Evolutionary conservation across 2,113 vertebrate species (phyloP), one percentile per base, ranked within the genome.

Genomic region (Gallinago undulata): DNA sequence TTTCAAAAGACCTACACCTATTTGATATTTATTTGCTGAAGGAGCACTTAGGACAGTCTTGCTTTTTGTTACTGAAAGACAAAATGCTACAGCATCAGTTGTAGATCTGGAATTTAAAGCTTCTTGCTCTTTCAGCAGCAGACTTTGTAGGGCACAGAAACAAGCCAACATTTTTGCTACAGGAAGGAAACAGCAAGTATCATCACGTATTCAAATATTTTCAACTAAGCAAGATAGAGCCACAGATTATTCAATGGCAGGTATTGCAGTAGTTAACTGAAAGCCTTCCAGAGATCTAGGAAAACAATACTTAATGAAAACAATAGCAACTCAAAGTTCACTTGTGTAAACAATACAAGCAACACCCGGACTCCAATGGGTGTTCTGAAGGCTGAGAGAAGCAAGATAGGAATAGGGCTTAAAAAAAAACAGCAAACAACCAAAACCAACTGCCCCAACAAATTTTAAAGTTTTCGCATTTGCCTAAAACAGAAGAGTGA

Each of bases 241-340:
- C 33, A 76, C 33, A 68, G 81, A 85, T 57, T 69, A 70, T 12
- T 59, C 88, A 60, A 92, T 57, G 13, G 83, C 87, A 92, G 50
- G 75, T 66, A 83, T 12, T 62, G 2, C 13, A 85, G 57, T 27
- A 85, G 39, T 57, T 87, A 60, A 60, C 0, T 68, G 59, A 87
- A 87, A 90, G 57, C 75, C 57, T 90, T 88, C 70, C 82, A 92
- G 72, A 73, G 8, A 39, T 86, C 67, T 35, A 86, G 62, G 37
- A 91, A 93, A 83, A 92, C 70, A 95, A 83, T 37, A 83, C 24
- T 63, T 85, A 60, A 79, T 39, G 37, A 76, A 82, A 87, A 90
- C 62, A 96, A 92, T 2, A 92, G 57, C 45, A 94, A 83, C 62
- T 25, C 37, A 11, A 56, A 93, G 53, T 48, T 73, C 53, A 33